Conservation (phyloP, 2,888 invertebrate genomes). For the Girardia tigrina region DNA sequence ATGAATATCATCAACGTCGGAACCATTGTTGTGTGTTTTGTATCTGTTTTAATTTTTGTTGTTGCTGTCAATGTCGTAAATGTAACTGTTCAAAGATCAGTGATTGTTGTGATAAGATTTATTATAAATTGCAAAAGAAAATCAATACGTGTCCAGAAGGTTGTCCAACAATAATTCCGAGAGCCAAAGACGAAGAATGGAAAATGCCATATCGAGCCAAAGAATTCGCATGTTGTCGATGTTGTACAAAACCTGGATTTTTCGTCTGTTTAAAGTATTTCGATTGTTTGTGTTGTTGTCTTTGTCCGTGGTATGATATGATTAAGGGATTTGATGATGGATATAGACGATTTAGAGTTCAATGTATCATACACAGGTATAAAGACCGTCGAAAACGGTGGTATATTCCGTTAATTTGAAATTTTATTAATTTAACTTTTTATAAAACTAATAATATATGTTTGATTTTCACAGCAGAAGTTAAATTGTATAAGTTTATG, state of each 20-base stretch:
- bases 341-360: slow-evolving; percentile 6
- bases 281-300: background rate
- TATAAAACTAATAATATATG: too few relatives aligned
- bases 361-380: background rate
- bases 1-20: background rate
- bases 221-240: background rate
- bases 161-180: background rate
- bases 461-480: too few relatives aligned
- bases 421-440: background rate
- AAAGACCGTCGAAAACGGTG: background rate
- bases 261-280: background rate
- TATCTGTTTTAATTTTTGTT: slow-evolving; percentile 4
- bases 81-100: background rate
- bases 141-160: background rate
- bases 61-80: background rate
- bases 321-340: background rate
- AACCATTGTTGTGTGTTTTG: slow-evolving; percentile 12
- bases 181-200: background rate
- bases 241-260: background rate
- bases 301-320: slow-evolving; percentile 4
- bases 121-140: background rate
- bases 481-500: too few relatives aligned
- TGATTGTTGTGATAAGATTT: background rate
- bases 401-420: background rate
- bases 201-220: background rate